A percentile compares a stretch with the other conserved stretches of the same genome.
phyloP scores from a whole-genome alignment of 2,113 vertebrate genomes.

The Podiceps cristatus region DNA sequence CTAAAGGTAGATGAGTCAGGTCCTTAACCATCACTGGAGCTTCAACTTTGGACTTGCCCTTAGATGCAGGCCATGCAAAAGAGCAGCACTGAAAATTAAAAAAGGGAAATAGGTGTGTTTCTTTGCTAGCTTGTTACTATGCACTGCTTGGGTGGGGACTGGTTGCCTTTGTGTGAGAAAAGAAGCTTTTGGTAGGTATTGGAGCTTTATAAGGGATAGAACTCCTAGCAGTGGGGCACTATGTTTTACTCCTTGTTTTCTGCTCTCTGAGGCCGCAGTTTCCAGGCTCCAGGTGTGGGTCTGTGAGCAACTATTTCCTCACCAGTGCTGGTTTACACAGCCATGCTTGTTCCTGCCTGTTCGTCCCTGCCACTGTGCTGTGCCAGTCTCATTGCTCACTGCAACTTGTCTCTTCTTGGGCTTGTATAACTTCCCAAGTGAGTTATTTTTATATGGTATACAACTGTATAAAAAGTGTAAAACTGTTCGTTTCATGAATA shows the following conservation, averaged over 20 bases:
- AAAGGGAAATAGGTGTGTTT: neutral
- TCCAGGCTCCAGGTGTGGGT: neutral
- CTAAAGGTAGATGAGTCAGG: neutral
- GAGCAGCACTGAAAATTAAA: neutral
- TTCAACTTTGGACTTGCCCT: neutral
- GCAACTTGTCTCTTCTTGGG: neutral
- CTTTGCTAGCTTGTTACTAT: neutral
- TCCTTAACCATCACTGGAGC: neutral
- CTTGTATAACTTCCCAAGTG: neutral
- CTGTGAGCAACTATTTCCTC: neutral
- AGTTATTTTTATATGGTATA: neutral
- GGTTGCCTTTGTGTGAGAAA: neutral
- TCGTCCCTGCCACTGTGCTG: neutral
- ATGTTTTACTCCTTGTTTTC: neutral
- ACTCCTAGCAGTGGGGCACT: neutral
- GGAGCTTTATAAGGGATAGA: neutral
- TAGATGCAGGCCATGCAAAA: neutral
- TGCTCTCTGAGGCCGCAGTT: neutral
- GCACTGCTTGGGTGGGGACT: neutral
- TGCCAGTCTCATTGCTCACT: neutral
- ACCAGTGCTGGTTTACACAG: rapidly evolving
- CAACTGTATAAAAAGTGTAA: neutral
- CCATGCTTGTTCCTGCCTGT: neutral
- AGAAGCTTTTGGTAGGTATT: neutral
- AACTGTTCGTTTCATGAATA: neutral